Base-by-base conservation (phyloP, 1,140 invertebrate species). In the Nixonia krombeini region DNA sequence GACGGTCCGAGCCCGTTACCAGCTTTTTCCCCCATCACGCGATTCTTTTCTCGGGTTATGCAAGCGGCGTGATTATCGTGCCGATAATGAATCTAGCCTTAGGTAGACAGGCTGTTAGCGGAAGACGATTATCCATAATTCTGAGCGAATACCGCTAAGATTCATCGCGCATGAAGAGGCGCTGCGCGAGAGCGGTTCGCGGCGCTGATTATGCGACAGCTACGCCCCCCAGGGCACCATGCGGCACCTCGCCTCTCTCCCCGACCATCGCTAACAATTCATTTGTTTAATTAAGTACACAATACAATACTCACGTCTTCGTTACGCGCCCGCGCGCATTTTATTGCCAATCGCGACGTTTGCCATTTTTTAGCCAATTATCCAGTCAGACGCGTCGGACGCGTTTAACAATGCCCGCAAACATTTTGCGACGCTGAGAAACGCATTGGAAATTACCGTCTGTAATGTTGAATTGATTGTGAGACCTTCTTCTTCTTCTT, bases 111-210 rank as follows among this genome's bases (percentile, higher is more conserved):
- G 33, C 49, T 58, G 47, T 58, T 65, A 47, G 55, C 37, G 52
- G 18, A 45, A 66, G 45, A 31, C 50, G 63, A 66, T 66, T 66
- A 59, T 66, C 63, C 49, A 45, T 46, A 59, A 66, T 66, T 59
- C 55, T 56, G 38, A 59, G 50, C 37, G 53, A 66, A 59, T 58
- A 59, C 56, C 63, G 63, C 55, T 56, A 57, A 66, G 56, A 66
- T 66, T 59, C 55, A 66, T 55, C 44, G 56, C 44, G 45, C 45
- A 40, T 51, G 33, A 40, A 26, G 23, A 15, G n/a, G 37, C 37
- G 16, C 37, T 17, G n/a, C n/a, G n/a, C n/a, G 37, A 40, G 37
- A 40, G 15, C 18, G 37, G 37, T 29, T 45, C 16, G 42, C 25
- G 12, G 5, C 2, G 42, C 23, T 45, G 42, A 45, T 45, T 45